Base-by-base conservation (phyloP, 2,797 vertebrate species). In the Bovichtus diacanthus region DNA sequence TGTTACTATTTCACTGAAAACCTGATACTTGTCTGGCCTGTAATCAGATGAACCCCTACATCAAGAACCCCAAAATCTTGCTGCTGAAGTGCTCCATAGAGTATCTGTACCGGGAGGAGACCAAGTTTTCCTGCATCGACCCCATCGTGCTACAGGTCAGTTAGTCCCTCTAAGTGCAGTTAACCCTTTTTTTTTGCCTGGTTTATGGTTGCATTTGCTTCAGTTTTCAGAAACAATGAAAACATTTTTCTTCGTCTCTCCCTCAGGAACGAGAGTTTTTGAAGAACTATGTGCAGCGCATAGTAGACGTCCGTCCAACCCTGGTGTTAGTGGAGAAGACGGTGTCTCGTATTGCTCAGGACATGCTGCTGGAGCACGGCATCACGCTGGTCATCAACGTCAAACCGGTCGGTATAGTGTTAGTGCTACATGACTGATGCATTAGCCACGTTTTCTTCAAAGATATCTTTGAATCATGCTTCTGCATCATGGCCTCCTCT, bases 261-360 rank as follows among this genome's bases (percentile, higher is more conserved):
- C 29, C 9, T 66, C 88, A 99, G 98, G 98, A 99, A 87, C 96
- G 95, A 65, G 98, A 99, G 88, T 99, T 99, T 92, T 85, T 99
- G 87, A 99, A 98, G 94, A 99, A 99, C 91, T 99, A 99, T 0
- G 98, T 99, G 13, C 98, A 98, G 85, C 96, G 98, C 12, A 99
- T 99, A 62, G 98, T 96, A 39, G 98, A 99, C 66, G 96, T 99
- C 55, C 96, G 97, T 19, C 98, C 98, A 7, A 99, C 96, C 47
- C 91, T 99, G 93, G 97, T 99, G 73, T 88, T 99, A 51, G 98
- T 99, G 86, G 98, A 99, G 94, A 99, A 99, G 93, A 99, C 98
- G 0, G 98, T 99, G 74, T 99, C 98, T 25, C 97, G 98, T 39
- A 99, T 99, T 15, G 98, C 98, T 49, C 98, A 99, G 92, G 98